Base-by-base conservation (phyloP, 2,888 invertebrate genomes). In the Heliothis peltigera region DNA sequence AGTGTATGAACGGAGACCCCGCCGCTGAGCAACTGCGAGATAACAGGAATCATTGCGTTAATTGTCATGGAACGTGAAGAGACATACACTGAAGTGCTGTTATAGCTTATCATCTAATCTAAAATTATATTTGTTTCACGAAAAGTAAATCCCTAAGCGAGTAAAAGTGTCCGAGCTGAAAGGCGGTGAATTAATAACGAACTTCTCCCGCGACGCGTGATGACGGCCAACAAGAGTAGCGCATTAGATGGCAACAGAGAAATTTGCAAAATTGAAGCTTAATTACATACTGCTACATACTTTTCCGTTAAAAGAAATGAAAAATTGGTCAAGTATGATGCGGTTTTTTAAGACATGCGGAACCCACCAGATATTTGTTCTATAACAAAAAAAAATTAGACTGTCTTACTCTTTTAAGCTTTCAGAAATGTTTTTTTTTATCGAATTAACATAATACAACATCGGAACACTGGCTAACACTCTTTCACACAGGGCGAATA, bases 171-270 rank as follows among this genome's bases (percentile, higher is more conserved):
- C 87, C 76, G 79, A 92, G 90, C 90, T 88, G 89, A 91, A 86
- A 90, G 87, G 87, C 87, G 87, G 86, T 94, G 94, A 95, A 94
- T 95, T 92, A 93, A 92, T 93, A 95, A 94, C 88, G 91, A 93
- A 92, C 89, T 93, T 91, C 91, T 89, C 89, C 91, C 91, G 92
- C 93, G 93, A 93, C 92, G 91, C 93, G 91, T 92, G 93, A 91
- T 94, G 94, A 95, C 95, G 93, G 93, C 92, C 91, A 88, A 95
- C 95, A 95, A 89, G 94, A 91, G 93, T 94, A 92, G 89, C 92
- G 94, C 95, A 95, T 95, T 95, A 94, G 92, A 91, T 87, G 87
- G 84, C 83, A 89, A 89, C 87, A 86, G 84, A 80, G 86, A 90
- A 87, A 88, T 88, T 89, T 86, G 77, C 84, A 86, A 91, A 92